Base-by-base conservation (phyloP, 2,113 vertebrate genomes). In the Columba livia region DNA sequence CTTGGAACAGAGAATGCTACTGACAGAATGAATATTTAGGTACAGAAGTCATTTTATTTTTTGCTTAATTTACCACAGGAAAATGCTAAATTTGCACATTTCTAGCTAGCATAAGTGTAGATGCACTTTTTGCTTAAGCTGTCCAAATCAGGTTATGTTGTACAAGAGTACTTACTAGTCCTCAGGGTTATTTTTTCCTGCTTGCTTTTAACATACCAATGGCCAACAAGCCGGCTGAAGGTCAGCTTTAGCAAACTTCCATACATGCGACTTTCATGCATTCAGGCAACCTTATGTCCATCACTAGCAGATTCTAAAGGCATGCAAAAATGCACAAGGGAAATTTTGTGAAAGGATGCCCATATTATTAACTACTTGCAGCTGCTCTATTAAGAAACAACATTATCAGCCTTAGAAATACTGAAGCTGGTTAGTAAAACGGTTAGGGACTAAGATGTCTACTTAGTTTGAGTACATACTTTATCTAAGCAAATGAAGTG, bases 21-120 rank as follows among this genome's bases (percentile, higher is more conserved):
- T 94, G 93, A 96, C 91, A 94, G 93, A 87, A 81, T 47, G 58
- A 91, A 77, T 93, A 94, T 88, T 89, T 96, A 95, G 91, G 51
- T 66, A 54, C 19, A 88, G 61, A 88, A 92, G 14, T 86, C 31
- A 83, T 83, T 83, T 86, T 19, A 26, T 32, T 81, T 89, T 74
- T 90, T 93, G 42, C 36, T 84, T 95, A 69, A 79, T 96, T 96
- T 84, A 90, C 79, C 90, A 54, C 50, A 80, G 70, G 11, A 93
- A 94, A 90, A 90, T 70, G 85, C 88, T 90, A 91, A 82, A 96
- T 91, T 93, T 93, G 65, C 82, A 94, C 90, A 85, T 92, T 83
- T 91, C 88, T 88, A 72, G 86, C 85, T 69, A 74, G 87, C 42
- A 87, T 92, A 91, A 88, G 92, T 92, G 81, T 87, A 83, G 92